Evolutionary conservation across 2,888 invertebrate species (phyloP).

Genomic region (Pammene aurita): DNA sequence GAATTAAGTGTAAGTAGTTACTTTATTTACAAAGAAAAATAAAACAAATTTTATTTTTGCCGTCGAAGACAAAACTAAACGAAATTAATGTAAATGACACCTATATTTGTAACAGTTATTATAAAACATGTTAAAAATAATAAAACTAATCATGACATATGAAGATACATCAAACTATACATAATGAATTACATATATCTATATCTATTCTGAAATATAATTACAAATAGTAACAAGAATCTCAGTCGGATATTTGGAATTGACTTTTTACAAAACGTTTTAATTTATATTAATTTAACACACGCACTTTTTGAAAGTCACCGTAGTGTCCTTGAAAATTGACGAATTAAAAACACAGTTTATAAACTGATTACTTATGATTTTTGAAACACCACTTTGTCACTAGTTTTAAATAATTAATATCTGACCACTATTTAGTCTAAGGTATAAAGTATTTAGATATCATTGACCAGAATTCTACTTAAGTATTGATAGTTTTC

Average conservation of each 20-base stretch:
- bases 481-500: not conserved
- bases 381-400: slow-evolving; percentile 9
- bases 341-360: slow-evolving; percentile 27
- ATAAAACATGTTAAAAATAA: slow-evolving; percentile 31
- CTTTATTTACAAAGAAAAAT: slow-evolving; percentile 10
- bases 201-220: slow-evolving; percentile 35
- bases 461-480: not conserved
- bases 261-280: slow-evolving; percentile 58
- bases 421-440: not conserved
- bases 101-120: slow-evolving; percentile 1
- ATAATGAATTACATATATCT: slow-evolving; percentile 38
- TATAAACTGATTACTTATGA: slow-evolving; percentile 6
- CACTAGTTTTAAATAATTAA: slow-evolving; percentile 13
- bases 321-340: slow-evolving; percentile 30
- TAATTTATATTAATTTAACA: slow-evolving; percentile 11
- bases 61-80: not conserved
- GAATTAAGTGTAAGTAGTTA: slow-evolving; percentile 3
- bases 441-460: not conserved
- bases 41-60: not conserved
- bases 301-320: slow-evolving; percentile 39
- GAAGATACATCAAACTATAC: slow-evolving; percentile 43
- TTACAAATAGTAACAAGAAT: slow-evolving; percentile 66
- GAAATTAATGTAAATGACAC: not conserved
- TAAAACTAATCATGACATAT: not conserved
- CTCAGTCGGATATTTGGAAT: slow-evolving; percentile 67